phyloP scores from a whole-genome alignment of 1,140 invertebrate species.

The Drosophila neocordata region DNA sequence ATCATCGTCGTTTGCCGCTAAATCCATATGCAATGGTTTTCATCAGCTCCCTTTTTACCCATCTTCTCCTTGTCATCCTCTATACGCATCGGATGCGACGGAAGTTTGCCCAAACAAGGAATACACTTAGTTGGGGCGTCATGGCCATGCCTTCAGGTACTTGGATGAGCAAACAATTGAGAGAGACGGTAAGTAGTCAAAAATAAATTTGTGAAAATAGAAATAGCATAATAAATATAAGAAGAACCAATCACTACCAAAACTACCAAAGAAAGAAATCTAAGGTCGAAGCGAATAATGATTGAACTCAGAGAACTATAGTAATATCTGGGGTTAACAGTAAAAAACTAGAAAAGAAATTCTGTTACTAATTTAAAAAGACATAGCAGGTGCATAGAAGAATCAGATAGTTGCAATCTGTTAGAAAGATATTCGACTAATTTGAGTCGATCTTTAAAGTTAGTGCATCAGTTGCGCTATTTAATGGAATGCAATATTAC shows the following conservation, averaged over 20 bases:
- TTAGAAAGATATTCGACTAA: no score
- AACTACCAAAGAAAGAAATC: no score
- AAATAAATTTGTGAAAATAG: background rate
- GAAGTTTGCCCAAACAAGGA: conserved; percentile 18
- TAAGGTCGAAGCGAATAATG: no score
- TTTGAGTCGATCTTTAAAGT: no score
- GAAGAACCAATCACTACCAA: background rate
- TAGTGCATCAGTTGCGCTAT: no score
- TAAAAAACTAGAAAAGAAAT: no score
- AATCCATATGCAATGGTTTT: conserved; percentile 25
- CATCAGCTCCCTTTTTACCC: conserved; percentile 18
- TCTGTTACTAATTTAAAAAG: no score
- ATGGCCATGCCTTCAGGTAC: conserved; percentile 16
- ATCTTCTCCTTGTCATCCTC: conserved; percentile 45
- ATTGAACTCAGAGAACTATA: no score
- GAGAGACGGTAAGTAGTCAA: conserved; percentile 41
- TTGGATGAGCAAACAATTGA: conserved; percentile 28
- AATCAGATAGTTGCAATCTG: no score
- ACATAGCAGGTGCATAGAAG: no score
- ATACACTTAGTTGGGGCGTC: background rate
- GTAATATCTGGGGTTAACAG: no score
- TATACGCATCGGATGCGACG: conserved; percentile 28
- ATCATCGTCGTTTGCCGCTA: background rate
- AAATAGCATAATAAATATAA: background rate
- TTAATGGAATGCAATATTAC: no score